Evolutionary conservation across 2,888 invertebrate genomes (phyloP), one percentile per base, ranked within the genome.

Genomic region (Ptychoptera albimana): DNA sequence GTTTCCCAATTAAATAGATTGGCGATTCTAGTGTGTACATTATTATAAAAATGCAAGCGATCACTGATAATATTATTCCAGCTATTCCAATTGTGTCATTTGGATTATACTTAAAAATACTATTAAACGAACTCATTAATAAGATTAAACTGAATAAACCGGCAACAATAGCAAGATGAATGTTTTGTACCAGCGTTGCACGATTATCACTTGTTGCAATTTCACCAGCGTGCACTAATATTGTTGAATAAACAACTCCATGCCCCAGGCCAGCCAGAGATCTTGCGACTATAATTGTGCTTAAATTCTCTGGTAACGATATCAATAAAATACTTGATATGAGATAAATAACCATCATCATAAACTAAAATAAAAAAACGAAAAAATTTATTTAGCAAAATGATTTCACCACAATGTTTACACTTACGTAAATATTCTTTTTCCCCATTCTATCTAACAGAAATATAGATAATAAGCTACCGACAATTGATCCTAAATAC

Each of bases 191-290:
- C 7, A 23, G 7, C 7, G 23, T 23, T 23, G 23, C 23, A 23
- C 23, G 23, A 23, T 23, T 23, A 23, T 23, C 7, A 23, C 7
- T 23, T 23, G 23, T 23, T 23, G 42, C 23, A 2, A 45, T 14
- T 42, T 45, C 45, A 32, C 37, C 13, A 9, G 37, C 45, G 29
- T 45, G 45, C 12, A 45, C 30, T 4, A 45, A 8, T 2, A 45
- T 12, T 9, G 42, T 42, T 23, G 31, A 9, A 7, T 41, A 45
- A 12, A 30, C 16, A 8, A 45, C 37, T 1, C 45, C 45, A 41
- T 45, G 32, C 11, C 37, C 15, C 2, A 41, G 1, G 7, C 42
- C 41, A 2, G 23, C 15, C 6, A 45, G 8, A 7, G 41, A 37
- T 42, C 45, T 9, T n/a, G 45, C 14, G 8, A 30, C 10, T 7